Evolutionary conservation across 2,888 invertebrate species (phyloP).

Genomic region (Drosophila helvetica): DNA sequence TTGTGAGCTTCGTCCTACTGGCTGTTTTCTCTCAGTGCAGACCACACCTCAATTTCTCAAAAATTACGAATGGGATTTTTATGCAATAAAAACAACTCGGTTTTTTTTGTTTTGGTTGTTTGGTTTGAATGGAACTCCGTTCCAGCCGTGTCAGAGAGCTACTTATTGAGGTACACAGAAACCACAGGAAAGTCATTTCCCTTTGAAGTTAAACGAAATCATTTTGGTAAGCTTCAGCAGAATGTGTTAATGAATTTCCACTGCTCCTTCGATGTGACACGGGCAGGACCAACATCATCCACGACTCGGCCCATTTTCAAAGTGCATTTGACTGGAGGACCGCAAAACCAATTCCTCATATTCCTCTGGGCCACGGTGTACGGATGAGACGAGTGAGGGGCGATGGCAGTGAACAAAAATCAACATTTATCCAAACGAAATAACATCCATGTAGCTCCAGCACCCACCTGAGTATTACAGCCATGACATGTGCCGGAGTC

Average conservation of each 20-base stretch:
- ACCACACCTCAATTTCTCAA: slow-evolving; percentile 21
- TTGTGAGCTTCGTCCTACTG: no score
- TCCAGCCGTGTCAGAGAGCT: not conserved
- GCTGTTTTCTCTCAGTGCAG: not conserved
- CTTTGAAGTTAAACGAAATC: slow-evolving; percentile 62
- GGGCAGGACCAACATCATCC: not conserved
- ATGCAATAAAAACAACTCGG: slow-evolving; percentile 48
- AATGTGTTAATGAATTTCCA: slow-evolving; percentile 43
- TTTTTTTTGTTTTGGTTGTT: slow-evolving; percentile 25
- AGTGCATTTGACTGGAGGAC: slow-evolving; percentile 71
- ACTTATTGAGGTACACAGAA: slow-evolving; percentile 21
- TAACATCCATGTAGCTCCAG: slow-evolving; percentile 46
- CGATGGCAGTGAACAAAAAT: slow-evolving; percentile 9
- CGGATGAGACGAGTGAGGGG: not conserved
- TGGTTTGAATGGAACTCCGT: slow-evolving; percentile 29
- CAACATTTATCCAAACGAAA: slow-evolving; percentile 49
- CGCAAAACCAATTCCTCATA: slow-evolving; percentile 71
- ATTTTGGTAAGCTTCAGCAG: slow-evolving; percentile 55
- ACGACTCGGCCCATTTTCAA: slow-evolving; percentile 29
- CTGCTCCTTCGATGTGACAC: slow-evolving; percentile 10
- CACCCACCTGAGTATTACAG: slow-evolving; percentile 1
- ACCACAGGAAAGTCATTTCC: slow-evolving; percentile 68
- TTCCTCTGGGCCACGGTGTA: slow-evolving; percentile 12
- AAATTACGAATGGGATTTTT: slow-evolving; percentile 69
- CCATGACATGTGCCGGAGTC: not conserved